Percentiles rank a stretch among this genome's conserved stretches.
These are phyloP conservation scores for Bombus sylvicola DNA, from an alignment of 1,140 invertebrate genomes.

Conservation along the genomic window DNA sequence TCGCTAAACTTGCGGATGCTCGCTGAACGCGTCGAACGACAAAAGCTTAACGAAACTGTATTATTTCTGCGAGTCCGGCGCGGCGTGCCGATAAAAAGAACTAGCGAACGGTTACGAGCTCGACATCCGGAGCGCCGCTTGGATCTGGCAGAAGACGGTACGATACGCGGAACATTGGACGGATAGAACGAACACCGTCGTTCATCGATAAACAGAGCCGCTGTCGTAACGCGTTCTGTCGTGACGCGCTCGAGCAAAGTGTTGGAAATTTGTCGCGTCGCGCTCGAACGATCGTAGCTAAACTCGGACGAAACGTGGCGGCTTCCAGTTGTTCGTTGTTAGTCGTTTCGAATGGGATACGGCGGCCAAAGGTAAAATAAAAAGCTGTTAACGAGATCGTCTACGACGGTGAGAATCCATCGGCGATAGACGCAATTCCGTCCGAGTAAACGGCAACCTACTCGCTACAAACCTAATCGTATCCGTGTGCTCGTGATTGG, in stretches of 20 bases:
- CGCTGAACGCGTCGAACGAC: not conserved
- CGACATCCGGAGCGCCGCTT: not conserved
- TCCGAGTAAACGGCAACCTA: not conserved
- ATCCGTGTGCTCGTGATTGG: constrained; percentile 18
- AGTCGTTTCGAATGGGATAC: not conserved
- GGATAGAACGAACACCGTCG: too few relatives aligned
- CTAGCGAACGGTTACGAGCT: constrained; percentile 40
- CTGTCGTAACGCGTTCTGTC: too few relatives aligned
- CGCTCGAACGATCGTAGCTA: too few relatives aligned
- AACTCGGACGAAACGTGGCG: too few relatives aligned
- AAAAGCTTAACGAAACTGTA: constrained; percentile 58
- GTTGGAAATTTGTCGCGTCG: too few relatives aligned
- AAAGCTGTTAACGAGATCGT: not conserved
- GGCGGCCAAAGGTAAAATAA: not conserved
- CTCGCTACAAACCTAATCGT: constrained; percentile 4
- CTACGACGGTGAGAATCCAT: not conserved
- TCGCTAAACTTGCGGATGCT: not conserved
- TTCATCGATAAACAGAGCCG: too few relatives aligned
- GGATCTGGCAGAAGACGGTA: too few relatives aligned
- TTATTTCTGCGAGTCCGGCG: not conserved
- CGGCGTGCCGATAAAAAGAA: constrained; percentile 24
- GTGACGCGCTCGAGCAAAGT: too few relatives aligned
- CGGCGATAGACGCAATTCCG: not conserved
- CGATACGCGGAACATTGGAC: not conserved
- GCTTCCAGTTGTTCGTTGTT: fast-evolving